Conservation (phyloP, 2,113 vertebrate genomes). For the Puntigrus tetrazona region DNA sequence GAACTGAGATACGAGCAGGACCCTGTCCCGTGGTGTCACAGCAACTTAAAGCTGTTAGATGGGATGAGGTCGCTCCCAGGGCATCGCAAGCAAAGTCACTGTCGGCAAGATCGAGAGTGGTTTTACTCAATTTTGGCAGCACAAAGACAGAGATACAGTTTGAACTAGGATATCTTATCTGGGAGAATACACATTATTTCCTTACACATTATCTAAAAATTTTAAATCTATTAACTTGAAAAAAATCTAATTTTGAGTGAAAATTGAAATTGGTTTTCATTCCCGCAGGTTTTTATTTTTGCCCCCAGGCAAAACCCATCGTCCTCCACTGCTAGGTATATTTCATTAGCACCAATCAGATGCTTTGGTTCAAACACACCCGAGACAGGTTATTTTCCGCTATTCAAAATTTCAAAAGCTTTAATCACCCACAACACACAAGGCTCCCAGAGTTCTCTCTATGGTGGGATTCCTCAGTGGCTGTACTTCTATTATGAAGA, state of each 20-base stretch:
- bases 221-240: not conserved
- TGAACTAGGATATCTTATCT: not conserved
- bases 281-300: not conserved
- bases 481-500: not conserved
- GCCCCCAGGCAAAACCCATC: not conserved
- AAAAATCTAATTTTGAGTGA: not conserved
- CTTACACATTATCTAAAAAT: too few relatives aligned
- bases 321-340: not conserved
- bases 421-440: not conserved
- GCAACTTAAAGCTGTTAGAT: constrained; percentile 25
- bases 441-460: not conserved
- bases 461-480: not conserved
- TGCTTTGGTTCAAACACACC: constrained; percentile 8
- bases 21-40: constrained; percentile 28
- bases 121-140: constrained; percentile 19
- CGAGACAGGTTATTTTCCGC: constrained; percentile 1
- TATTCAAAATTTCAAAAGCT: constrained; percentile 7
- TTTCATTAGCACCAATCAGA: not conserved
- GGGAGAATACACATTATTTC: not conserved
- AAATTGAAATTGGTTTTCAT: constrained; percentile 2
- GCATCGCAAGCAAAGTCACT: constrained; percentile 12
- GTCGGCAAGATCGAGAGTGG: not conserved
- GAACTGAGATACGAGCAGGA: constrained; percentile 12
- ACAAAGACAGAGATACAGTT: not conserved
- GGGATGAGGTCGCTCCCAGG: constrained; percentile 44